phyloP scores from a whole-genome alignment of 2,888 invertebrate species.

The Electrophaes corylata region DNA sequence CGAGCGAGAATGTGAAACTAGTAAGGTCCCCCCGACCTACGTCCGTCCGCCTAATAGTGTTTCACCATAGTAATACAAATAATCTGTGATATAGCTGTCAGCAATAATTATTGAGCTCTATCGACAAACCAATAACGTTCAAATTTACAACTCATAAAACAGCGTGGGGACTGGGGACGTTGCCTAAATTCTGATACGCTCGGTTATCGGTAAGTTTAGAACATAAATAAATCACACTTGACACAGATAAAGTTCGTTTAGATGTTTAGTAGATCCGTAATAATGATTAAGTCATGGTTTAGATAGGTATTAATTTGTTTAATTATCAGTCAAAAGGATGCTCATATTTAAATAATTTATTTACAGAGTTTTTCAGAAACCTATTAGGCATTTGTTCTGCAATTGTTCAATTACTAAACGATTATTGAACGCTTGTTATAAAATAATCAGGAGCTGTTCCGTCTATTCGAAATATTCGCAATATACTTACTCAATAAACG shows the following conservation, averaged over 20 bases:
- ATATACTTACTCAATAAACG: constrained; percentile 31
- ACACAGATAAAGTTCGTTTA: constrained; percentile 58
- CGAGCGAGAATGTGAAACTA: neutral
- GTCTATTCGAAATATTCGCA: constrained; percentile 21
- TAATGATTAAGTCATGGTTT: constrained; percentile 2
- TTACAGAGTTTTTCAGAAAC: neutral
- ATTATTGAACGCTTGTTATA: neutral
- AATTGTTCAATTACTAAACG: neutral
- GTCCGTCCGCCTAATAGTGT: constrained; percentile 15
- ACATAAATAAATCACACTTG: constrained; percentile 66
- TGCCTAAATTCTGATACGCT: constrained; percentile 52
- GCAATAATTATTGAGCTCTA: constrained; percentile 19
- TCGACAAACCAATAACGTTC: constrained; percentile 19
- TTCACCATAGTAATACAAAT: constrained; percentile 3
- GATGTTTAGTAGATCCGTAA: constrained; percentile 44
- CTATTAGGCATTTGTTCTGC: neutral
- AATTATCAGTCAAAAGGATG: too few relatives aligned
- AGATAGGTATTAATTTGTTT: neutral
- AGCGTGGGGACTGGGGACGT: constrained; percentile 40
- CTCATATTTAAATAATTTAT: too few relatives aligned
- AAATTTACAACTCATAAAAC: constrained; percentile 16
- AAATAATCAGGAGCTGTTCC: neutral
- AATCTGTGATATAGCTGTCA: constrained; percentile 1
- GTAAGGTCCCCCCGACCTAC: neutral
- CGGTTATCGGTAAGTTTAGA: constrained; percentile 56